Evolutionary conservation across 2,113 vertebrate genomes (phyloP).

Genomic region (Actenoides lindsayi): DNA sequence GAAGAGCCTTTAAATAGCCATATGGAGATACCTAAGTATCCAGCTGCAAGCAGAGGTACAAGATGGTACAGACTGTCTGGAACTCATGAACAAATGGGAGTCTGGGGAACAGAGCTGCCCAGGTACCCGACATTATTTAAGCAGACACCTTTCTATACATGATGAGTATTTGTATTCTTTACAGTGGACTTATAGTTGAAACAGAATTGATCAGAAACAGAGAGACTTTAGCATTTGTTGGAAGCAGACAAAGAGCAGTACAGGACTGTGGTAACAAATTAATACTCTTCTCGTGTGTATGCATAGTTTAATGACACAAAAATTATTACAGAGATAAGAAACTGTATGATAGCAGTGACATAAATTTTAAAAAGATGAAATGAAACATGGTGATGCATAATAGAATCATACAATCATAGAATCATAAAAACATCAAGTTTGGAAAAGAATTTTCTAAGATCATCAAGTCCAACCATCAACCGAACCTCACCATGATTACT

Average conservation of each 20-base stretch:
- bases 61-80: background rate
- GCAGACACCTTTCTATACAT: background rate
- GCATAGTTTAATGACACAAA: background rate
- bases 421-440: too few species aligned
- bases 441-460: too few species aligned
- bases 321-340: background rate
- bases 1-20: background rate
- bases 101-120: background rate
- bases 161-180: background rate
- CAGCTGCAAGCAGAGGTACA: background rate
- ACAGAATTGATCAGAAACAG: background rate
- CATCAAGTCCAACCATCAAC: too few species aligned
- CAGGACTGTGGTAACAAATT: background rate
- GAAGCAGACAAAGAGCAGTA: background rate
- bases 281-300: accelerated
- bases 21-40: background rate
- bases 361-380: background rate
- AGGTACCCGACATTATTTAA: background rate
- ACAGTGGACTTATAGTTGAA: background rate
- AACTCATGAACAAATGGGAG: background rate
- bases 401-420: too few species aligned
- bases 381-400: background rate
- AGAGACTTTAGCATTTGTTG: background rate
- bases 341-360: background rate
- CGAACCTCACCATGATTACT: too few species aligned